Conservation (phyloP, 2,113 vertebrate species). For the Odocoileus virginianus region DNA sequence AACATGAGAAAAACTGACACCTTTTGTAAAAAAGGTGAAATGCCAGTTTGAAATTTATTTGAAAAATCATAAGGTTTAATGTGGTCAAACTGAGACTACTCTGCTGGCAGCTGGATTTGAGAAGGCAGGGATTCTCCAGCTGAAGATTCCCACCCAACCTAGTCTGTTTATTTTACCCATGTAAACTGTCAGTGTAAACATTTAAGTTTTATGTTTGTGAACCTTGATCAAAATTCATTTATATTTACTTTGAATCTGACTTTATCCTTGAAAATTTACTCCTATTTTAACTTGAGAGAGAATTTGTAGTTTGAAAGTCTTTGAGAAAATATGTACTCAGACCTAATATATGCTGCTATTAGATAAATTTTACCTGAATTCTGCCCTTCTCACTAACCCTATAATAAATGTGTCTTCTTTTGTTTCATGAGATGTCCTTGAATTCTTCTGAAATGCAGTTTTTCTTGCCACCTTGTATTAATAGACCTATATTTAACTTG, state of each 20-base stretch:
- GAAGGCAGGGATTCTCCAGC: not conserved
- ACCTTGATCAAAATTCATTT: not conserved
- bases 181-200: not conserved
- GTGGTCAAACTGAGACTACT: accelerated
- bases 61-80: not conserved
- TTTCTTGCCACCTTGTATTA: not conserved
- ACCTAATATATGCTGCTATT: not conserved
- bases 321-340: not conserved
- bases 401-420: not conserved
- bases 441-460: not conserved
- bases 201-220: not conserved
- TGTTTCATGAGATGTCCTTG: not conserved
- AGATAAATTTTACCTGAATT: not conserved
- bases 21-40: not conserved
- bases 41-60: not conserved
- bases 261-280: not conserved
- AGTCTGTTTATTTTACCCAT: not conserved
- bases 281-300: not conserved
- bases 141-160: accelerated
- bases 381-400: not conserved
- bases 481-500: not conserved
- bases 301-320: not conserved
- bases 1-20: not conserved
- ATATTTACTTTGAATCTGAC: not conserved
- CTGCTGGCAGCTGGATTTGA: not conserved